These are phyloP conservation scores for Polietes domitor DNA, from an alignment of 2,888 invertebrate species.

Conservation along the genomic window DNA sequence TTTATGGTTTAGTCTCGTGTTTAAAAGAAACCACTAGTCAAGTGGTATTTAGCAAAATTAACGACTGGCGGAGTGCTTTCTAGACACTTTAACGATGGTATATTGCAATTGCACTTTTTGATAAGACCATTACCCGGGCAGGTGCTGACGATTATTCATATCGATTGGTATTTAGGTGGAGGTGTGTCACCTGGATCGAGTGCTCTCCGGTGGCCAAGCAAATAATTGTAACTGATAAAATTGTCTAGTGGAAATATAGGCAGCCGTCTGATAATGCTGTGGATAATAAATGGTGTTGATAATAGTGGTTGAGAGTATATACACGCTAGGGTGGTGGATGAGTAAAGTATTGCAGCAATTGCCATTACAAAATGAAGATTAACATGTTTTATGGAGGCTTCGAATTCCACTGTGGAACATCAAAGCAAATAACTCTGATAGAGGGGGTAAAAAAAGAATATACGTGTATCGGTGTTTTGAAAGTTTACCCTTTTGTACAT, in stretches of 20 bases:
- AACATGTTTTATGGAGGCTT: no score
- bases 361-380: no score
- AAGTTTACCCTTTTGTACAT: no score
- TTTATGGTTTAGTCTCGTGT: background rate
- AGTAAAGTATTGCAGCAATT: no score
- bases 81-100: background rate
- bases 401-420: no score
- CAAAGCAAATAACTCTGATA: no score
- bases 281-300: no score
- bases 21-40: background rate
- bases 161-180: conserved; percentile 46
- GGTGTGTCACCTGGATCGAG: conserved; percentile 35
- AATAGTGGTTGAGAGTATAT: no score
- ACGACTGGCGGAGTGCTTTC: background rate
- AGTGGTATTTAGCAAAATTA: background rate
- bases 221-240: background rate
- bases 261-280: no score
- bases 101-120: background rate
- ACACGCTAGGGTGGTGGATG: no score
- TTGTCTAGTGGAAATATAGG: background rate
- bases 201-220: background rate
- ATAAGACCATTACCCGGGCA: background rate
- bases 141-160: background rate
- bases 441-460: no score
- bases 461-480: no score